Evolutionary conservation across 2,888 invertebrate species (phyloP).

Genomic region (Dicycla oo): DNA sequence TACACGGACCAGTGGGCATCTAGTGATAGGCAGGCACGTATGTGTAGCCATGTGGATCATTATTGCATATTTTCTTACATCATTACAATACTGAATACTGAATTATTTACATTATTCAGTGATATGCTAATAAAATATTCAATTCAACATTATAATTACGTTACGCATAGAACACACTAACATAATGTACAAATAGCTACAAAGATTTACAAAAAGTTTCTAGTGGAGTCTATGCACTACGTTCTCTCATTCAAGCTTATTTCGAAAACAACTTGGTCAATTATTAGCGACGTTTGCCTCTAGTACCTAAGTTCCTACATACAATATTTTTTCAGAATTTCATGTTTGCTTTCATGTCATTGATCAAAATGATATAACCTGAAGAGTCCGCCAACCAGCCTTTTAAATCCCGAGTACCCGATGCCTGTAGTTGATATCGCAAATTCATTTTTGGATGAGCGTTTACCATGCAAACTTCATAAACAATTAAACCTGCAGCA

Average conservation of each 20-base stretch:
- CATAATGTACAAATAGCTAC: conserved; percentile 8
- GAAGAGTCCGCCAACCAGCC: no score
- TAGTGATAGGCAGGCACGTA: conserved; percentile 69
- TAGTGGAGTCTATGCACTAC: neutral
- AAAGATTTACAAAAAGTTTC: conserved; percentile 1
- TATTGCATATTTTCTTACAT: conserved; percentile 74
- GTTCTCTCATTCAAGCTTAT: neutral
- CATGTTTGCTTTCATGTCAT: no score
- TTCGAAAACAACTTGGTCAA: neutral
- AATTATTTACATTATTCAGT: conserved; percentile 57
- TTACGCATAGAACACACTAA: conserved; percentile 24
- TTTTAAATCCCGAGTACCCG: neutral
- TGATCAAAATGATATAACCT: no score
- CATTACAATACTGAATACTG: conserved; percentile 62
- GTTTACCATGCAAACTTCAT: neutral
- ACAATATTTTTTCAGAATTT: neutral
- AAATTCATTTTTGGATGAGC: neutral
- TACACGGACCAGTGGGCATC: conserved; percentile 74
- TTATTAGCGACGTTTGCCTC: neutral
- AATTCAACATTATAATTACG: conserved; percentile 35
- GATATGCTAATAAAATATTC: conserved; percentile 46
- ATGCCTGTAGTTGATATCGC: neutral
- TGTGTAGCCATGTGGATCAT: conserved; percentile 73
- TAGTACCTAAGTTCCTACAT: neutral
- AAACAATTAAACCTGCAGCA: conserved; percentile 1